Percentiles rank a stretch among this genome's conserved stretches.
Evolutionary conservation across 2,797 vertebrate genomes (phyloP).

Genomic region (Pelochelys cantorii): DNA sequence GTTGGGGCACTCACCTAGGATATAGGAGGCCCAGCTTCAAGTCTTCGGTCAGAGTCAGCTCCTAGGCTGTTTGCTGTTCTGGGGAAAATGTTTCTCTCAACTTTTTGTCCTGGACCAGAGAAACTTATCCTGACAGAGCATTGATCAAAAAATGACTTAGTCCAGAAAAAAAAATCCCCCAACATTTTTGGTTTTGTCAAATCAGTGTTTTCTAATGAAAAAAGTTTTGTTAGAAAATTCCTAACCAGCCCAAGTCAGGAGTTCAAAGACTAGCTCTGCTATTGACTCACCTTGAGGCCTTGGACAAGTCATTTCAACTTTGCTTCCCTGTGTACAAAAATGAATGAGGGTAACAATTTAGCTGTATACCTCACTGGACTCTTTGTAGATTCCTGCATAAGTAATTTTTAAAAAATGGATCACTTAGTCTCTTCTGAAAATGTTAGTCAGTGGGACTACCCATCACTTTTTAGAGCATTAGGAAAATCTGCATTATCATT

Average conservation of each 20-base stretch:
- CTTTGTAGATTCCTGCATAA: background rate
- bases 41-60: no score
- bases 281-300: background rate
- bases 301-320: background rate
- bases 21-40: no score
- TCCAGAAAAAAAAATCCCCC: no score
- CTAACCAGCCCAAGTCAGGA: background rate
- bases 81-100: no score
- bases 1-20: no score
- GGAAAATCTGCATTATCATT: background rate
- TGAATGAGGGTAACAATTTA: background rate
- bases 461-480: background rate
- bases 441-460: background rate
- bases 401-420: background rate
- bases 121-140: no score
- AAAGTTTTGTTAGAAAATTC: no score
- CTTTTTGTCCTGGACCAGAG: no score
- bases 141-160: no score
- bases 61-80: no score
- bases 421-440: background rate
- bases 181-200: no score
- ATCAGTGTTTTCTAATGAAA: no score
- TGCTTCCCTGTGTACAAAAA: slow-evolving; percentile 26
- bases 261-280: slow-evolving; percentile 1
- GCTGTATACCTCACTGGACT: background rate